Percentiles rank a stretch among this genome's conserved stretches.
Conservation (phyloP, 2,888 invertebrate species). For the Charanyca ferruginea region DNA sequence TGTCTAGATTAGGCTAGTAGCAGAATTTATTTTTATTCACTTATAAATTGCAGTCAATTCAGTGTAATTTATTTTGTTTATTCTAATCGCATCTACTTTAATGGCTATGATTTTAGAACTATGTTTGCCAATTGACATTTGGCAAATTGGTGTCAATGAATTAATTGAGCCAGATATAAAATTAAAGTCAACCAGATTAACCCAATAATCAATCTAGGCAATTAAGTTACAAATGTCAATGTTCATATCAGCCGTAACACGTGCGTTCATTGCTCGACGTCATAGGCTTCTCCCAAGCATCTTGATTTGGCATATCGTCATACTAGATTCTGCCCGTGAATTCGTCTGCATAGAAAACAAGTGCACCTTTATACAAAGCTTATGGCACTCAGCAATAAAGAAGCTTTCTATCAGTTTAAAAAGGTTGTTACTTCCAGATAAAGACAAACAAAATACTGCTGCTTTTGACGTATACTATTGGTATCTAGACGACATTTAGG, state of each 20-base stretch:
- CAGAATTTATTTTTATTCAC: constrained; percentile 1
- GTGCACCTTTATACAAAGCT: no score
- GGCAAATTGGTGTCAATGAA: constrained; percentile 6
- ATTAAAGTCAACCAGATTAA: neutral
- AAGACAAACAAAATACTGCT: no score
- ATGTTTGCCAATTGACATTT: neutral
- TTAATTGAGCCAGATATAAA: neutral
- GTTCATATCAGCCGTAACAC: neutral
- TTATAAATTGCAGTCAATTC: constrained; percentile 31
- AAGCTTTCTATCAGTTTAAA: no score
- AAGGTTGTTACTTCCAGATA: no score
- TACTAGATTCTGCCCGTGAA: no score
- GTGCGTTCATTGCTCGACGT: no score
- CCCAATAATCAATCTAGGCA: neutral
- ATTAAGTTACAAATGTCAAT: neutral
- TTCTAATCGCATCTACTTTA: constrained; percentile 24
- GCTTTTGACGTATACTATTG: no score
- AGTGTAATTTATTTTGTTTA: constrained; percentile 10
- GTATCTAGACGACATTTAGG: no score
- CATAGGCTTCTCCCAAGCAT: no score
- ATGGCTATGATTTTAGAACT: constrained; percentile 25
- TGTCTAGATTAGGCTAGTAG: neutral
- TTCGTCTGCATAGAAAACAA: no score
- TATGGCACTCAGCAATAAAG: no score
- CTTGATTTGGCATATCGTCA: no score